Percentiles rank a stretch among this genome's conserved stretches.
Evolutionary conservation across 2,888 invertebrate genomes (phyloP).

Genomic region (Volucella bombylans): DNA sequence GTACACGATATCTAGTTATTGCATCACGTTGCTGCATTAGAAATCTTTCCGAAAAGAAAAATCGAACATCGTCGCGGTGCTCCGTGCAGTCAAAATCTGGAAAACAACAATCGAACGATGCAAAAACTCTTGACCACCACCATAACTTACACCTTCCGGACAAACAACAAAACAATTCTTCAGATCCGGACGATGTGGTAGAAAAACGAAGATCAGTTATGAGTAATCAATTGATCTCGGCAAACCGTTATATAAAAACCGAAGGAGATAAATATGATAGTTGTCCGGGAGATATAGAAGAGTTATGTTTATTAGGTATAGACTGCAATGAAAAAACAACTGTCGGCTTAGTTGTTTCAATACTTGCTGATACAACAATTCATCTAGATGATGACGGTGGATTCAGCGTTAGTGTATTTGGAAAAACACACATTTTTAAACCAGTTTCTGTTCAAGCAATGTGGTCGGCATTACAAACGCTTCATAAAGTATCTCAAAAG

Average conservation of each 20-base stretch:
- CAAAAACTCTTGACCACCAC: slow-evolving; percentile 79
- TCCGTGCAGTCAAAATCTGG: slow-evolving; percentile 57
- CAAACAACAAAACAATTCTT: slow-evolving; percentile 37
- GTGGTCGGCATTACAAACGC: slow-evolving; percentile 98
- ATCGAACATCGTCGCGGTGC: slow-evolving; percentile 55
- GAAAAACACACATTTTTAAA: slow-evolving; percentile 97
- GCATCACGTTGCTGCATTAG: slow-evolving; percentile 86
- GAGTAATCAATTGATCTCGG: slow-evolving; percentile 67
- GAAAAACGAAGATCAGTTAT: slow-evolving; percentile 61
- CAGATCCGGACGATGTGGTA: slow-evolving; percentile 47
- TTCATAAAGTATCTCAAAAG: slow-evolving; percentile 95
- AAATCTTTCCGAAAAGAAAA: slow-evolving; percentile 71
- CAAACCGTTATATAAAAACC: slow-evolving; percentile 79
- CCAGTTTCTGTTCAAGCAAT: slow-evolving; percentile 99
- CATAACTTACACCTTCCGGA: slow-evolving; percentile 70
- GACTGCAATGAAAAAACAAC: slow-evolving; percentile 95
- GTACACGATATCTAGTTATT: slow-evolving; percentile 95
- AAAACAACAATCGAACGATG: slow-evolving; percentile 66
- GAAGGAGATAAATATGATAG: slow-evolving; percentile 78
- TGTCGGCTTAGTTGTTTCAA: slow-evolving; percentile 95
- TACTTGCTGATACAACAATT: slow-evolving; percentile 96
- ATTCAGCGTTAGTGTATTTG: slow-evolving; percentile 95
- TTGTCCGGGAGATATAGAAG: slow-evolving; percentile 86
- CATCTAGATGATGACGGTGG: slow-evolving; percentile 98
- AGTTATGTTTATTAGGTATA: slow-evolving; percentile 96